Evolutionary conservation across 2,888 invertebrate genomes (phyloP).

Genomic region (Corythucha ciliata): DNA sequence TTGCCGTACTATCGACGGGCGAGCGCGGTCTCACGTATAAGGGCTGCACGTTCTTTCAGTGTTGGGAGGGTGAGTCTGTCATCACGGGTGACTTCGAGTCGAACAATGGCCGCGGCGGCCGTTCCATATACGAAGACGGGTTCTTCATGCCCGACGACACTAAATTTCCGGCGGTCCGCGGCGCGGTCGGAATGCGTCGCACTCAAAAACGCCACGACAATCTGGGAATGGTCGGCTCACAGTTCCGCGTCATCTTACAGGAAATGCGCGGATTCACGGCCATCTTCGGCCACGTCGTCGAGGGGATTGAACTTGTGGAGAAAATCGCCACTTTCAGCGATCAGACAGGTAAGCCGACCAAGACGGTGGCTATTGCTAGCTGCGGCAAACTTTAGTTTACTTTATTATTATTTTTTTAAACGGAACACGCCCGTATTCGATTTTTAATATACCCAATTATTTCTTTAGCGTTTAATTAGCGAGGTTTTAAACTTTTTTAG

Average conservation of each 20-base stretch:
- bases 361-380: constrained; percentile 60
- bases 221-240: constrained; percentile 72
- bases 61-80: constrained; percentile 73
- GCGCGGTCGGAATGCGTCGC: constrained; percentile 71
- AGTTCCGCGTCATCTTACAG: constrained; percentile 69
- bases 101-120: constrained; percentile 70
- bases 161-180: constrained; percentile 61
- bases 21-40: constrained; percentile 68
- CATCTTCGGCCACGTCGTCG: constrained; percentile 70
- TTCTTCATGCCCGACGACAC: constrained; percentile 76
- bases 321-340: constrained; percentile 68
- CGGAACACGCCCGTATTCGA: no score
- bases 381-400: constrained; percentile 65
- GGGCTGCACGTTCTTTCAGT: constrained; percentile 70
- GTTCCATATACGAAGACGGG: constrained; percentile 64
- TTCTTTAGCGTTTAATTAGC: no score
- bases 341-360: constrained; percentile 66
- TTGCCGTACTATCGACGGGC: constrained; percentile 59
- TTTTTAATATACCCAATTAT: constrained; percentile 23
- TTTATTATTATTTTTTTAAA: no score
- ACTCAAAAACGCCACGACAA: constrained; percentile 72
- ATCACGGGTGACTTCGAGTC: constrained; percentile 66
- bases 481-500: no score
- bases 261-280: constrained; percentile 76
- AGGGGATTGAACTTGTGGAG: constrained; percentile 68